Base-by-base conservation (phyloP, 2,888 invertebrate species). In the Caenorhabditis sp. region DNA sequence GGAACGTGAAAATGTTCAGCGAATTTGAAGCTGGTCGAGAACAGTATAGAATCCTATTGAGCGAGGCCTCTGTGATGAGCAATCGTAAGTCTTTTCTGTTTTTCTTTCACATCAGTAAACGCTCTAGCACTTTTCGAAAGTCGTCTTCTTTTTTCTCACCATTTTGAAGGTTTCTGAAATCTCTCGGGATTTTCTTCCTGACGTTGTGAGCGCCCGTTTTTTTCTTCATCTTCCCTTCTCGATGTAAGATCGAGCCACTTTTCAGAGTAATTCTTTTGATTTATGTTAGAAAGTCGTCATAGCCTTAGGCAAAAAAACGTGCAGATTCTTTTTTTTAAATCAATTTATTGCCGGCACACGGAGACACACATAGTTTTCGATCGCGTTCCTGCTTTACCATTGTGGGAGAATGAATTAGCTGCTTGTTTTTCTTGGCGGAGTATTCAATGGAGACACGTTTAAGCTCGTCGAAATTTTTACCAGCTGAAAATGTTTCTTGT, bases 21-120 rank as follows among this genome's bases (percentile, higher is more conserved):
- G 94, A 83, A 94, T 94, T 74, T 95, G 95, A 92, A 94, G 95
- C 91, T 94, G 95, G 90, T 94, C 94, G 61, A 93, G 93, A 22
- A 60, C 94, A 94, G 86, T 94, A 94, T 89, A 94, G 93, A 85
- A 93, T 94, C 51, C 92, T 95, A 72, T 93, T 95, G 70, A 92
- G 92, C 85, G 94, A 94, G 87, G 93, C 95, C 65, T 94, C 95
- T 15, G 65, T 88, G 24, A 50, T 84, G 77, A 85, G 89, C 26
- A 91, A 90, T 79, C 77, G 90, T 90, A 82, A 84, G 88, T 85
- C 44, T 55, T 13, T 40, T 40, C 40, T 11, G 11, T 8, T 8
- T 13, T 40, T 13, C 13, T 40, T 40, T 8, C 6, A 8, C n/a
- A 40, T 40, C 2, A 13, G 2, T 40, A 2, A 13, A 40, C 6